Percentiles rank a stretch among this genome's conserved stretches.
Evolutionary conservation across 2,888 invertebrate species (phyloP).

Genomic region (Tuta absoluta): DNA sequence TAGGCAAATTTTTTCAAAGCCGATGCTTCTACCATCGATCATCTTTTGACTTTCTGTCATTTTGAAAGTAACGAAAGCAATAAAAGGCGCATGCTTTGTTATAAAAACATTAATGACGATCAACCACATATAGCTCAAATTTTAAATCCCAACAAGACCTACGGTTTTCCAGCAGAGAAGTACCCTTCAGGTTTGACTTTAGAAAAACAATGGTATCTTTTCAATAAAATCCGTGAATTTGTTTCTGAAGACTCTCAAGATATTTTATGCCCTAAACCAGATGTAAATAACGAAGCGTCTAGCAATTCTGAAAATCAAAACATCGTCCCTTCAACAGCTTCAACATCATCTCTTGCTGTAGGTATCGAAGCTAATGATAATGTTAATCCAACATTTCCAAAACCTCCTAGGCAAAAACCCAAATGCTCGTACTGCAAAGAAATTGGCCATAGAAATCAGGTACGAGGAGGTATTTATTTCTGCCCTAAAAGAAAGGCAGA

Average conservation of each 20-base stretch:
- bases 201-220: background rate
- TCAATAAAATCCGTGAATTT: background rate
- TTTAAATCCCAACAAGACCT: conserved; percentile 1
- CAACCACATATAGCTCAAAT: background rate
- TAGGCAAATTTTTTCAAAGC: too few relatives aligned
- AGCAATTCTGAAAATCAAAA: too few relatives aligned
- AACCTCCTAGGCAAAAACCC: background rate
- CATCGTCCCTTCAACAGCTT: too few relatives aligned
- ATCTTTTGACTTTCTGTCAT: too few relatives aligned
- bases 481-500: background rate
- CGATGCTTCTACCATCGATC: too few relatives aligned
- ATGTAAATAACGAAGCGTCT: too few relatives aligned
- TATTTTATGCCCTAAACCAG: too few relatives aligned
- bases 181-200: background rate
- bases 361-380: too few relatives aligned
- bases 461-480: background rate
- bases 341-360: too few relatives aligned
- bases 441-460: background rate
- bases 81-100: background rate
- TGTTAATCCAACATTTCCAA: background rate
- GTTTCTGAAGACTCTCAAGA: too few relatives aligned
- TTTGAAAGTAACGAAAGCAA: background rate
- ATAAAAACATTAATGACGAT: background rate
- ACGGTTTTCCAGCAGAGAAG: background rate
- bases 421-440: conserved; percentile 3